phyloP scores from a whole-genome alignment of 2,888 invertebrate species.

The Melipona beecheii region DNA sequence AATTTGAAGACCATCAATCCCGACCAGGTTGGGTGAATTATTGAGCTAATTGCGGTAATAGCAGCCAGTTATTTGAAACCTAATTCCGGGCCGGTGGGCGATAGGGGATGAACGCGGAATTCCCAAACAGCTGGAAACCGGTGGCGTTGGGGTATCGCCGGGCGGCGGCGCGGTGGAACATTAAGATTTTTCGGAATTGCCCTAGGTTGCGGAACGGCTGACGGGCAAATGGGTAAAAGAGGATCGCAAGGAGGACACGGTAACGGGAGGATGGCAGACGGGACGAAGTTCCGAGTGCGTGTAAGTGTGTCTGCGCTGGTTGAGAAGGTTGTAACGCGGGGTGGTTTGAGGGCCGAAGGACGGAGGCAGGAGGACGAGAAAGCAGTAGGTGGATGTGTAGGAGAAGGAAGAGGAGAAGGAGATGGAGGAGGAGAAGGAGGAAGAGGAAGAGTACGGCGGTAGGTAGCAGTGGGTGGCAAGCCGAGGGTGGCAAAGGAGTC shows the following conservation, averaged over 20 bases:
- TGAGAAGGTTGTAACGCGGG: conserved; percentile 64
- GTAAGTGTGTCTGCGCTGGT: conserved; percentile 65
- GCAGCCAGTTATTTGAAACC: conserved; percentile 30
- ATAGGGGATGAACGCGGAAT: conserved; percentile 4
- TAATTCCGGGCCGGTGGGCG: conserved; percentile 26
- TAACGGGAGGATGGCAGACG: conserved; percentile 44
- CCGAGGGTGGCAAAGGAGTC: conserved; percentile 69
- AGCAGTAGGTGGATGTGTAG: conserved; percentile 63
- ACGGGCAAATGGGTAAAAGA: conserved; percentile 64
- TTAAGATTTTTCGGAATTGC: conserved; percentile 75
- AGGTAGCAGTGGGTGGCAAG: conserved; percentile 73
- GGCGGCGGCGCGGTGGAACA: conserved; percentile 22
- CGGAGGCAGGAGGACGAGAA: conserved; percentile 63
- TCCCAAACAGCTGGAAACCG: conserved; percentile 15
- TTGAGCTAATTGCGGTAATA: conserved; percentile 29
- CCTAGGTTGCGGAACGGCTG: conserved; percentile 75
- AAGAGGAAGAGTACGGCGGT: conserved; percentile 69
- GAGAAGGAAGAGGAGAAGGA: conserved; percentile 60
- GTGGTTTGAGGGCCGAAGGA: conserved; percentile 63
- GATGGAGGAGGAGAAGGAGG: conserved; percentile 60
- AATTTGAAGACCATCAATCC: conserved; percentile 28
- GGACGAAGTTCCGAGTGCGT: conserved; percentile 61
- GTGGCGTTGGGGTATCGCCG: conserved; percentile 18
- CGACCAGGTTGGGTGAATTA: conserved; percentile 25
- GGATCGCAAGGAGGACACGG: conserved; percentile 6